These are phyloP conservation scores for Actinopyga echinites DNA, from an alignment of 53 echinoderm and acorn worm species.

Conservation along the genomic window DNA sequence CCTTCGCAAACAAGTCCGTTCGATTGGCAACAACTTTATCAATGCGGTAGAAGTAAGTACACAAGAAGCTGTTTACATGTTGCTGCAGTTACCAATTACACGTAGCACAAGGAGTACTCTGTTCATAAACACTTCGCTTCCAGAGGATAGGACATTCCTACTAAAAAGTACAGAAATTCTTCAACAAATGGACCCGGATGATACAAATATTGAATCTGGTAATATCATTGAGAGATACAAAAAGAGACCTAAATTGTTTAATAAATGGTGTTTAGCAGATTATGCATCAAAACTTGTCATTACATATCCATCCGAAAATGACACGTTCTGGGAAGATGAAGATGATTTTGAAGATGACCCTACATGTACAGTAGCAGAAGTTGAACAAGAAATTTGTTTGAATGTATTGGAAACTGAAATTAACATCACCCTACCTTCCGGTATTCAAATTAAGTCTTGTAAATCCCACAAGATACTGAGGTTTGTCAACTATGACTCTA, in stretches of 20 bases:
- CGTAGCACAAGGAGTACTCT: not conserved
- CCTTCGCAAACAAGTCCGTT: not conserved
- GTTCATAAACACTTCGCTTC: conserved; percentile 20
- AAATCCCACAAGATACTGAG: conserved; percentile 3
- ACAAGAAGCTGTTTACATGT: conserved; percentile 29
- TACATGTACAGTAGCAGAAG: not conserved
- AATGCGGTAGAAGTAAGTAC: conserved; percentile 18
- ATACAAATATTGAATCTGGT: conserved; percentile 7
- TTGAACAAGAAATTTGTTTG: not conserved
- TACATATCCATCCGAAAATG: conserved; percentile 16
- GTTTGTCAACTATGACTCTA: conserved; percentile 30
- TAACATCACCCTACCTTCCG: not conserved
- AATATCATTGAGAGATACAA: conserved; percentile 4
- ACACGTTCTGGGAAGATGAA: not conserved
- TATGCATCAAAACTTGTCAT: conserved; percentile 20
- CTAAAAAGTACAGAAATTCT: conserved; percentile 9
- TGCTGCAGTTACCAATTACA: conserved; percentile 25
- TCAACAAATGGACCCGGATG: conserved; percentile 1
- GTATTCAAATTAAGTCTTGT: not conserved
- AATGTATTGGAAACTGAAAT: not conserved
- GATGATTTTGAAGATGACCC: not conserved
- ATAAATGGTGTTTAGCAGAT: not conserved
- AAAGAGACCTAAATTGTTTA: not conserved
- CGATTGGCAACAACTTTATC: conserved; percentile 24
- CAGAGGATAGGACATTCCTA: conserved; percentile 30